phyloP scores from a whole-genome alignment of 1,140 invertebrate species.

The Brachystomella parvula region DNA sequence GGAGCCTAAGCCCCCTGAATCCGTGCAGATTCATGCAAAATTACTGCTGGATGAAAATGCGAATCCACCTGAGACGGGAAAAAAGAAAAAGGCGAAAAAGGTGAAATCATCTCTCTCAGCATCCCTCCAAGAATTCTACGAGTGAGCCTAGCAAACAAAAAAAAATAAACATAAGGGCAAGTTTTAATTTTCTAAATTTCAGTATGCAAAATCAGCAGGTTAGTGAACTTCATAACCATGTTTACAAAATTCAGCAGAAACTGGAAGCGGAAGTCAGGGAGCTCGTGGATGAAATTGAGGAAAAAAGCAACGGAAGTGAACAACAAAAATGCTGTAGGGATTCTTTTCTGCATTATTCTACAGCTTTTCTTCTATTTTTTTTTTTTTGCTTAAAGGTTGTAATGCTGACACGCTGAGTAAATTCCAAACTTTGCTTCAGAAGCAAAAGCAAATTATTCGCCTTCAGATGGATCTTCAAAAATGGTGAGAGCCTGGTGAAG shows the following conservation, averaged over 20 bases:
- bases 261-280: constrained; percentile 1
- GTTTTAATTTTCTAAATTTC: background rate
- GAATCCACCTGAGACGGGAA: background rate
- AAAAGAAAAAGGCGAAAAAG: background rate
- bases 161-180: background rate
- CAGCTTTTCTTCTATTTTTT: background rate
- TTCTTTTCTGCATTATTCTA: background rate
- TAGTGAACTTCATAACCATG: background rate
- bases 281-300: background rate
- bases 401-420: background rate
- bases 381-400: constrained; percentile 10
- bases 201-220: background rate
- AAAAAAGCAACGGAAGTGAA: background rate
- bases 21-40: too few relatives aligned
- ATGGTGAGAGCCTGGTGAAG: background rate
- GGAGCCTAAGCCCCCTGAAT: too few relatives aligned
- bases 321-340: background rate
- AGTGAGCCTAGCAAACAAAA: background rate
- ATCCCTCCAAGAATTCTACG: background rate
- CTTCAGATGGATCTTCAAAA: constrained; percentile 1
- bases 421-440: background rate
- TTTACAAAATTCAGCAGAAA: background rate
- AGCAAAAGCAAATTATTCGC: constrained; percentile 7
- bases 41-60: too few relatives aligned
- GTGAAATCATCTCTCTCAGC: background rate